Evolutionary conservation across 1,140 invertebrate species (phyloP), one percentile per base, ranked within the genome.

Genomic region (Nephila pilipes): DNA sequence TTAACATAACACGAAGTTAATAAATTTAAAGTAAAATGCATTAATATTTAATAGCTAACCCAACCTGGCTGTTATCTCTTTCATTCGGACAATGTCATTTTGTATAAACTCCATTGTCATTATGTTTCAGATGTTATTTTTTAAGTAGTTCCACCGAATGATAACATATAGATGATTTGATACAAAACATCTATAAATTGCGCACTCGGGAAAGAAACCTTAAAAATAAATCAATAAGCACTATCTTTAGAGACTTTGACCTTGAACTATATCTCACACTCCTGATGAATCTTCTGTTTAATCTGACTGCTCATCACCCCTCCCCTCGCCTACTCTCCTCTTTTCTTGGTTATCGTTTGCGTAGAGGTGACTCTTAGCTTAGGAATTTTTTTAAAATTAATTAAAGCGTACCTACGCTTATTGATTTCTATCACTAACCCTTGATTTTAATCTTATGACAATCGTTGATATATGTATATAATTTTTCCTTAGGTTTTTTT

Each of bases 261-360:
- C 89, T 91, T 91, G 89, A 91, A 91, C 89, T 91, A 91, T 91
- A 91, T 91, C 89, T 83, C n/a, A 46, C 5, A 16, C 29, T 60
- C 83, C 16, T 60, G 55, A 75, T 80, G 65, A 55, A 36, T 32
- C 55, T 36, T 90, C 60, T 80, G 46, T 55, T 65, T 80, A 90
- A 80, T 46, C 69, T 81, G n/a, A 57, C 54, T 57, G 54, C n/a
- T 55, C 54, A 83, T 57, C 54, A 14, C 10, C 8, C 38, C 54
- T 5, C n/a, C 1, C 4, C 10, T 14, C n/a, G 6, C 2, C n/a
- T 25, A 10, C 6, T 55, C 14, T 54, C 46, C 38, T 10, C 14
- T 25, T n/a, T 25, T 38, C 22, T 6, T 54, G 6, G 63, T 87
- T 32, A 83, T 83, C 38, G 46, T 83, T 58, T n/a, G 38, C 60